These are phyloP conservation scores for Chamaea fasciata DNA, from an alignment of 2,113 vertebrate species.

Conservation along the genomic window DNA sequence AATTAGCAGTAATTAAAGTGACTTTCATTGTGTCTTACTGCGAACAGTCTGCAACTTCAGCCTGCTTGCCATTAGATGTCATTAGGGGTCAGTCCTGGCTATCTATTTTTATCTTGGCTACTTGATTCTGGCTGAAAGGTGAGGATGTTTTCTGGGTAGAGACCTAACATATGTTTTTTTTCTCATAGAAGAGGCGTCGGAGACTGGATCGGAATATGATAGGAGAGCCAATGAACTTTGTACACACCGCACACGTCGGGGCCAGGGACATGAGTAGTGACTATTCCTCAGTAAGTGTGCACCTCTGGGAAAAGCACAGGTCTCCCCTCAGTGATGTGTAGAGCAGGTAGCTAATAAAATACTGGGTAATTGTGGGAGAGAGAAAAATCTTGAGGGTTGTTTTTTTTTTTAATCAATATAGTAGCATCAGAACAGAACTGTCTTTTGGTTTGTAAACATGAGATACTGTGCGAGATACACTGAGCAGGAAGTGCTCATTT, in stretches of 20 bases:
- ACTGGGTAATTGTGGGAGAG: background rate
- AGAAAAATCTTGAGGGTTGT: background rate
- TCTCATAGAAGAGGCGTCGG: slow-evolving; percentile 75
- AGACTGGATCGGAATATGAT: slow-evolving; percentile 90
- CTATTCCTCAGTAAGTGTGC: slow-evolving; percentile 73
- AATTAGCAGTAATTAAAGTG: background rate
- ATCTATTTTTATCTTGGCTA: background rate
- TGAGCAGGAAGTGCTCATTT: background rate
- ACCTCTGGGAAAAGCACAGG: background rate
- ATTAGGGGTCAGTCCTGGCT: background rate
- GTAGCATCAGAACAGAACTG: background rate
- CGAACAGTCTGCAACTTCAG: background rate
- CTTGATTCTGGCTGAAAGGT: background rate
- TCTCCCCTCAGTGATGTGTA: background rate
- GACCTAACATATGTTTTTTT: background rate
- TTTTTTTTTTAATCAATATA: background rate
- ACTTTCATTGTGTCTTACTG: background rate
- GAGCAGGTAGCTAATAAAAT: background rate
- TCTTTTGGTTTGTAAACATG: background rate
- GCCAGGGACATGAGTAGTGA: slow-evolving; percentile 80
- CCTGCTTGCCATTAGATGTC: background rate
- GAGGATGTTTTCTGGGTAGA: background rate
- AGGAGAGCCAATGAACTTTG: slow-evolving; percentile 89
- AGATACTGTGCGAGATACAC: background rate
- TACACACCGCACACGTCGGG: slow-evolving; percentile 88